phyloP scores from a whole-genome alignment of 2,113 vertebrate species.

The Hymenochirus boettgeri region DNA sequence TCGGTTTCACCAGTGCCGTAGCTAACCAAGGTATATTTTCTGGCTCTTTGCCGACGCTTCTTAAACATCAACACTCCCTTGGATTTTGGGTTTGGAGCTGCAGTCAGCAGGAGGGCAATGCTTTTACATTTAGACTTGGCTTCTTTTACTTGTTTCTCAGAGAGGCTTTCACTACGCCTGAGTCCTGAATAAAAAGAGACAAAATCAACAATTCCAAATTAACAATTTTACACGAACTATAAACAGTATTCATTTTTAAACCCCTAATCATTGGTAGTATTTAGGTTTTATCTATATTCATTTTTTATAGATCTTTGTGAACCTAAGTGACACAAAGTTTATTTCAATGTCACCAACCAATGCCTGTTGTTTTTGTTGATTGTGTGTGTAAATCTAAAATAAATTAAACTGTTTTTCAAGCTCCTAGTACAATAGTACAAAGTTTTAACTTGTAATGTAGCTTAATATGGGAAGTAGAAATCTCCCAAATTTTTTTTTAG shows the following conservation, averaged over 20 bases:
- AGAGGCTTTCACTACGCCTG: conserved; percentile 87
- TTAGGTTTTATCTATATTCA: too few relatives aligned
- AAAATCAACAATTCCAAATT: background rate
- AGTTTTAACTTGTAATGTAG: too few relatives aligned
- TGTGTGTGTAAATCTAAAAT: too few relatives aligned
- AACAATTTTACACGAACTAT: background rate
- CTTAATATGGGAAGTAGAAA: too few relatives aligned
- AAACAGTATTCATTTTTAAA: background rate
- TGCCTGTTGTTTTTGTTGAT: too few relatives aligned
- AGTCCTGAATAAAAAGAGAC: conserved; percentile 68
- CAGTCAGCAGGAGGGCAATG: conserved; percentile 88
- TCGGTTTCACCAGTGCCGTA: conserved; percentile 92
- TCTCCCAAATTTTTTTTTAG: too few relatives aligned
- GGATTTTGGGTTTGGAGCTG: conserved; percentile 87
- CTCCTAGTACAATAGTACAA: too few relatives aligned
- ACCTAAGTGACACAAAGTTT: too few relatives aligned
- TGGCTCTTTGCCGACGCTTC: conserved; percentile 86
- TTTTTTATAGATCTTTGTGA: too few relatives aligned
- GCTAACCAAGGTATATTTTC: conserved; percentile 91
- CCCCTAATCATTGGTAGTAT: too few relatives aligned
- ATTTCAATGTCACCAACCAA: too few relatives aligned
- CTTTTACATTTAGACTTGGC: conserved; percentile 97
- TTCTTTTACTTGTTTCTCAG: conserved; percentile 95
- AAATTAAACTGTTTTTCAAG: too few relatives aligned
- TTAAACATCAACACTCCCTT: conserved; percentile 98